Evolutionary conservation across 2,113 vertebrate genomes (phyloP).

Genomic region (Melanocharis versteri): DNA sequence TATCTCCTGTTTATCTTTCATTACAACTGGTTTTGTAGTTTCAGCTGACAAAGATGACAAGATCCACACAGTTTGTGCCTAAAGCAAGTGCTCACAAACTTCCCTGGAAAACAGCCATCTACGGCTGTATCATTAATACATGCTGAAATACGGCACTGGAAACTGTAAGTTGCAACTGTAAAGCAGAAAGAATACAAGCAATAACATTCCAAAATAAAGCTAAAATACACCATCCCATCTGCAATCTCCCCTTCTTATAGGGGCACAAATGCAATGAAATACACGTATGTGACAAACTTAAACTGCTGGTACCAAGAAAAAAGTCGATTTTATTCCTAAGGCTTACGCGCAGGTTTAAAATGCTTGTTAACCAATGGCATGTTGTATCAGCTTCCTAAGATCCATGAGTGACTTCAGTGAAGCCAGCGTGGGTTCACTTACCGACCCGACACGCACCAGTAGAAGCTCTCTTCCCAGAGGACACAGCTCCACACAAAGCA

Average conservation of each 20-base stretch:
- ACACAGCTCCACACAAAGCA: not conserved
- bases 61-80: not conserved
- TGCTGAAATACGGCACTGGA: not conserved
- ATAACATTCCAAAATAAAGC: not conserved
- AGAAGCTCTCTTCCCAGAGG: not conserved
- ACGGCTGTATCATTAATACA: not conserved
- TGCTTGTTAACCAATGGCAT: not conserved
- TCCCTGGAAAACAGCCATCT: not conserved
- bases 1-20: not conserved
- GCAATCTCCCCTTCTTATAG: not conserved
- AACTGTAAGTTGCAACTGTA: not conserved
- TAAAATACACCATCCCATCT: not conserved
- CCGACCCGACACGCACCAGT: accelerated
- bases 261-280: not conserved
- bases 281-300: not conserved
- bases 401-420: not conserved
- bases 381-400: accelerated
- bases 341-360: not conserved
- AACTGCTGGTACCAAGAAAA: not conserved
- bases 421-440: not conserved
- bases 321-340: not conserved
- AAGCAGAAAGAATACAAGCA: not conserved
- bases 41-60: not conserved
- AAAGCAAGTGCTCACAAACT: not conserved
- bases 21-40: not conserved